Evolutionary conservation across 64 coral and sea anemone genomes (phyloP), one percentile per base, ranked within the genome.

Genomic region (Stichodactyla mertensii): DNA sequence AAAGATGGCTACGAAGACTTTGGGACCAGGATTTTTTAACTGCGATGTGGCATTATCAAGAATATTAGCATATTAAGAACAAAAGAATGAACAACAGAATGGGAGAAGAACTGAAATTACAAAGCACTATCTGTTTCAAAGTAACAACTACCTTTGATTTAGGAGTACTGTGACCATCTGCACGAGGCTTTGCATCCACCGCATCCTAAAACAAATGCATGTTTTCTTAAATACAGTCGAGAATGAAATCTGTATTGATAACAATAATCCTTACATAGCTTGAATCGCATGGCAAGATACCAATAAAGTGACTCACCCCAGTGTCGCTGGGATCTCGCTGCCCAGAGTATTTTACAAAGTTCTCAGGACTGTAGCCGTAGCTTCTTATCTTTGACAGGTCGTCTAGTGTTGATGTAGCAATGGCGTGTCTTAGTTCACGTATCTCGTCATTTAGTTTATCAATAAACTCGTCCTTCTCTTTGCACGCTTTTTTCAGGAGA

Each of bases 401-500:
- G 67, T 99, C 93, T 0, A 99, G 82, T 10, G 97, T 87, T 31
- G 97, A 99, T 4, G 87, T 92, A 12, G 97, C 93, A 56, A 99
- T 99, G 4, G 93, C 89, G 88, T 99, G 97, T 4, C 93, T 87
- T 55, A 99, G 51, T 18, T 99, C 97, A 20, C 86, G 88, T 26
- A 92, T 95, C 82, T 99, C 97, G 55, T 88, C 87, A 74, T 92
- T 99, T 6, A 95, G 64, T 80, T 93, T 92, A 16, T 99, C 90
- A 13, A 99, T 83, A 45, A 86, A 82, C 26, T 92, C 97, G 51
- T 95, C 97, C 53, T 99, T 99, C 36, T 99, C 97, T 61, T 99
- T 99, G 78, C 97, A 99, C 0, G 97, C 97, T 82, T 88, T 94
- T 52, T 92, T 99, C 1, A 99, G 93, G 6, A 99, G 84, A 10